These are phyloP conservation scores for Myoxocephalus aenaeus DNA, from an alignment of 2,797 vertebrate genomes.

Conservation along the genomic window DNA sequence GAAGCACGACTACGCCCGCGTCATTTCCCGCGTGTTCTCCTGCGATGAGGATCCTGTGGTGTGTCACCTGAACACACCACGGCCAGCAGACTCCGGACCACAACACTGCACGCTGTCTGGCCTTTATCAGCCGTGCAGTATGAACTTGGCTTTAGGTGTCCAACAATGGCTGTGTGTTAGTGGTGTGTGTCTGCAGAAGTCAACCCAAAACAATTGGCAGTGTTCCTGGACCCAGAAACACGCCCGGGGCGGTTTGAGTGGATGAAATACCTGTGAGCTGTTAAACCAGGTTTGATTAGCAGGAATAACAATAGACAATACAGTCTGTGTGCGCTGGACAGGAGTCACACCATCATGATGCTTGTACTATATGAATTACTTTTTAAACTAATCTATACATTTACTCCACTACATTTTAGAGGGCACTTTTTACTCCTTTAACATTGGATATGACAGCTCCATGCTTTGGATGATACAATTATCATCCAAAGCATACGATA, in stretches of 20 bases:
- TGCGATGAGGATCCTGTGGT: not conserved
- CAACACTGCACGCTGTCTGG: too few species aligned
- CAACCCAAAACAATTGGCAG: slow-evolving; percentile 38
- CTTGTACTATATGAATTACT: not conserved
- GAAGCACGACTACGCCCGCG: not conserved
- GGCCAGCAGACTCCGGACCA: too few species aligned
- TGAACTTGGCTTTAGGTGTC: too few species aligned
- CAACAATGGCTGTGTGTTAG: too few species aligned
- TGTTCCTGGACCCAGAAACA: slow-evolving; percentile 69
- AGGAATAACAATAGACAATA: slow-evolving; percentile 84
- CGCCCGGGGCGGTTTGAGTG: slow-evolving; percentile 71
- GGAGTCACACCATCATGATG: not conserved
- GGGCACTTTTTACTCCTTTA: not conserved
- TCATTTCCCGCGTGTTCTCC: too few species aligned
- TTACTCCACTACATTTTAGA: not conserved
- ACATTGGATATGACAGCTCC: not conserved
- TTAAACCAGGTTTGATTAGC: slow-evolving; percentile 85
- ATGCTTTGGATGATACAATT: too few species aligned
- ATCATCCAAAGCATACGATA: too few species aligned
- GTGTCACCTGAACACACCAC: not conserved
- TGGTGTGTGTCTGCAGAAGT: slow-evolving; percentile 38
- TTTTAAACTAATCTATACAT: not conserved
- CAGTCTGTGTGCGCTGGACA: slow-evolving; percentile 80
- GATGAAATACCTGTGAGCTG: slow-evolving; percentile 78
- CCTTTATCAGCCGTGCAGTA: too few species aligned